Conservation (phyloP, 2,888 invertebrate genomes). For the Cerastis leucographa region DNA sequence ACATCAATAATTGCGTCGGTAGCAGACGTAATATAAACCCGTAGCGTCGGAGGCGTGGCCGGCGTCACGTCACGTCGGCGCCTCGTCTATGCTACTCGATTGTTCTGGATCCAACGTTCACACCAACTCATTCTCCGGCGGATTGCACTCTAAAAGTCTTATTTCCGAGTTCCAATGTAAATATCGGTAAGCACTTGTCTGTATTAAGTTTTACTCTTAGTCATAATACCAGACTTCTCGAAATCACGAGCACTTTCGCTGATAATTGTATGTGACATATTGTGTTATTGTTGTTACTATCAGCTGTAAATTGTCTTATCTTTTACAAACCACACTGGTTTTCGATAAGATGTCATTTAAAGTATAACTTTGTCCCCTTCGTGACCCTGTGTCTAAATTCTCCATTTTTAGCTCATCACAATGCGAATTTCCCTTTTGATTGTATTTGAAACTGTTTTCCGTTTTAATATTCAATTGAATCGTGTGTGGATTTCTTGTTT, state of each 20-base stretch:
- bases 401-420: conserved; percentile 19
- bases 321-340: conserved; percentile 31
- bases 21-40: conserved; percentile 77
- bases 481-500: conserved; percentile 57
- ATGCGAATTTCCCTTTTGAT: conserved; percentile 47
- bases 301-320: conserved; percentile 48
- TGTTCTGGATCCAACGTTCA: conserved; percentile 74
- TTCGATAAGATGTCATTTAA: conserved; percentile 50
- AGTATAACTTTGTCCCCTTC: conserved; percentile 29
- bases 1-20: conserved; percentile 74
- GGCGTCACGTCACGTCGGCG: conserved; percentile 87
- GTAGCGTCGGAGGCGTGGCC: conserved; percentile 85
- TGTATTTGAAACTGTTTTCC: conserved; percentile 38
- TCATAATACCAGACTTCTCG: conserved; percentile 20
- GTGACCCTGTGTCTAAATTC: conserved; percentile 24
- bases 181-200: conserved; percentile 25
- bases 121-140: conserved; percentile 64
- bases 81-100: conserved; percentile 81
- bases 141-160: conserved; percentile 58
- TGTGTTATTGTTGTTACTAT: conserved; percentile 51
- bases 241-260: conserved; percentile 45
- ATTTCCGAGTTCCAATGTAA: conserved; percentile 33
- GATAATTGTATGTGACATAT: conserved; percentile 37
- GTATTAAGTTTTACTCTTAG: conserved; percentile 12
- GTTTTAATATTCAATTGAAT: conserved; percentile 65